A percentile compares a stretch with the other conserved stretches of the same genome.
phyloP scores from a whole-genome alignment of 2,888 invertebrate species.

The Esperia sulphurella region DNA sequence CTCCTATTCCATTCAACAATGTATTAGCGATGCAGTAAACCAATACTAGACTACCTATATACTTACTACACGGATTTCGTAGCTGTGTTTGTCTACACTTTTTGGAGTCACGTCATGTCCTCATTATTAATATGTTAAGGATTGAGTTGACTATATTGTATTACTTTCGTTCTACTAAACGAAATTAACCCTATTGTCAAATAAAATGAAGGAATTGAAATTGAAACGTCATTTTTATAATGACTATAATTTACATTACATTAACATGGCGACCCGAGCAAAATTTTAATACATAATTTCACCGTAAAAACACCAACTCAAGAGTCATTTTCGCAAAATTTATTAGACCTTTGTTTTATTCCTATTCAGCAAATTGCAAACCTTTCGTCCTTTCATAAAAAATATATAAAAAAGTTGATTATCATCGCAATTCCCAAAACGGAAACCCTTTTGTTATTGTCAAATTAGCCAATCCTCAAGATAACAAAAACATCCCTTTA shows the following conservation, averaged over 20 bases:
- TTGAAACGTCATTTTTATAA: not conserved
- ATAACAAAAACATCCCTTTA: slow-evolving; percentile 78
- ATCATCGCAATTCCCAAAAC: slow-evolving; percentile 66
- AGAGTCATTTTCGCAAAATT: slow-evolving; percentile 32
- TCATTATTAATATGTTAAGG: too few relatives aligned
- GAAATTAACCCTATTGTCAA: too few relatives aligned
- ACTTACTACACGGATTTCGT: too few relatives aligned
- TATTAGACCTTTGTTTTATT: slow-evolving; percentile 37
- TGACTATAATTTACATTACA: not conserved
- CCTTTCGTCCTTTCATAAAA: slow-evolving; percentile 34
- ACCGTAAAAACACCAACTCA: slow-evolving; percentile 17
- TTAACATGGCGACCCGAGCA: not conserved
- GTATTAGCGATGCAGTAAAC: too few relatives aligned
- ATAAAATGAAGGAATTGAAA: not conserved
- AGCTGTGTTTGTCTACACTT: too few relatives aligned
- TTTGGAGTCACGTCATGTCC: too few relatives aligned
- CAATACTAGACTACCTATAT: too few relatives aligned
- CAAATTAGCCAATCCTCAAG: slow-evolving; percentile 80
- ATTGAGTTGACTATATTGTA: too few relatives aligned
- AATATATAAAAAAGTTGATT: slow-evolving; percentile 61
- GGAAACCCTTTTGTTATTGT: slow-evolving; percentile 76
- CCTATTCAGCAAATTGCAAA: slow-evolving; percentile 43
- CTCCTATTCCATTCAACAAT: slow-evolving; percentile 8
- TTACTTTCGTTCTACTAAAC: too few relatives aligned
- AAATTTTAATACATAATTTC: slow-evolving; percentile 6